These are phyloP conservation scores for Sardina pilchardus DNA, from an alignment of 2,113 vertebrate species.

Conservation along the genomic window DNA sequence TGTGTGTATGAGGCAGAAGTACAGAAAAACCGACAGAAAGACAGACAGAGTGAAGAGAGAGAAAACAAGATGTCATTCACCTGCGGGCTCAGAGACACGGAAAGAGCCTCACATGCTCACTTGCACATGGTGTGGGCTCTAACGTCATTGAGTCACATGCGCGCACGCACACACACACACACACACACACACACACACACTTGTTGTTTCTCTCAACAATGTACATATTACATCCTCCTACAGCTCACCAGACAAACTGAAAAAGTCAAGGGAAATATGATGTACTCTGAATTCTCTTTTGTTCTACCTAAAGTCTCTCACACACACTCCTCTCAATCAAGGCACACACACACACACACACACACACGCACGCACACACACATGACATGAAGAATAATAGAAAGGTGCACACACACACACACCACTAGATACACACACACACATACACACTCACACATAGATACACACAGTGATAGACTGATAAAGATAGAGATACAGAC, in stretches of 20 bases:
- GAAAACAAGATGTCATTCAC: not conserved
- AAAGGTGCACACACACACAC: not conserved
- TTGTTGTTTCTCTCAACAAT: too few relatives aligned
- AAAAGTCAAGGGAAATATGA: too few relatives aligned
- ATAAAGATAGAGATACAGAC: not conserved
- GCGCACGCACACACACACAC: not conserved
- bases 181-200: too few relatives aligned
- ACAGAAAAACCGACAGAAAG: not conserved
- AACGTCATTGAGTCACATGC: not conserved
- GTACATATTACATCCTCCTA: too few relatives aligned
- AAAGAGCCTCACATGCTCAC: not conserved
- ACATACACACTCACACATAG: conserved; percentile 15
- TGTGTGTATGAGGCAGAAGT: not conserved
- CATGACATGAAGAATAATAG: not conserved
- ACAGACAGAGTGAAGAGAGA: not conserved
- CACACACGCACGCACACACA: not conserved
- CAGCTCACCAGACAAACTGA: too few relatives aligned
- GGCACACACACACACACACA: not conserved
- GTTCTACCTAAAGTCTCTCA: not conserved
- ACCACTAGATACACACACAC: not conserved
- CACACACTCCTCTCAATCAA: not conserved
- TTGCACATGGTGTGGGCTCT: not conserved
- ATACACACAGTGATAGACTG: not conserved
- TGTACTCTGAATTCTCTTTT: too few relatives aligned
- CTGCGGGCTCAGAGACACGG: not conserved